Evolutionary conservation across 2,797 vertebrate genomes (phyloP).

Genomic region (Oryzias sinensis): DNA sequence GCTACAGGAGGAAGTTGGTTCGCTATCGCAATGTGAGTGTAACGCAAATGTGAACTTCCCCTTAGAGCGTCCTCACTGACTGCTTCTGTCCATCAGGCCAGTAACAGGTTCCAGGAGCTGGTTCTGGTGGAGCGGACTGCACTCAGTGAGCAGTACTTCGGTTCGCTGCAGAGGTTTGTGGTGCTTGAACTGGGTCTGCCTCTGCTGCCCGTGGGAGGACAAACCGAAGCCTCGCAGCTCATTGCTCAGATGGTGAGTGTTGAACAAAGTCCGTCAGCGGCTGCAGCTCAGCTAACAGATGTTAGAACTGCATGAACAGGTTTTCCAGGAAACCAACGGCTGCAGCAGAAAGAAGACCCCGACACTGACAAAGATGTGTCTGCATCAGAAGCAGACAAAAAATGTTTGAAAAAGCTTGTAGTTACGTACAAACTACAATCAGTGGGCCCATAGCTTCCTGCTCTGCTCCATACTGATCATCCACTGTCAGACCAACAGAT

Average conservation of each 20-base stretch:
- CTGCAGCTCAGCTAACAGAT: background rate
- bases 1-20: conserved; percentile 87
- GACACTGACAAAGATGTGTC: too few relatives aligned
- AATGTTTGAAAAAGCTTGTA: too few relatives aligned
- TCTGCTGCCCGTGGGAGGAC: conserved; percentile 82
- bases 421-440: too few relatives aligned
- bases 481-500: too few relatives aligned
- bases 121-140: conserved; percentile 85
- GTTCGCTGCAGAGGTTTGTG: conserved; percentile 84
- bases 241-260: conserved; percentile 84
- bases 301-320: too few relatives aligned
- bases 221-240: conserved; percentile 86
- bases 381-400: too few relatives aligned
- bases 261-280: background rate
- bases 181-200: conserved; percentile 88
- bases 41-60: background rate
- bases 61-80: background rate
- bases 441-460: too few relatives aligned
- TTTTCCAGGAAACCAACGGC: too few relatives aligned
- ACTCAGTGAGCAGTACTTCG: conserved; percentile 86
- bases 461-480: too few relatives aligned
- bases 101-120: conserved; percentile 76
- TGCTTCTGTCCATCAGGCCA: conserved; percentile 64
- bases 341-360: too few relatives aligned
- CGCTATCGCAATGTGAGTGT: conserved; percentile 87